Conservation (phyloP, 2,888 invertebrate species). For the Archips xylosteana region DNA sequence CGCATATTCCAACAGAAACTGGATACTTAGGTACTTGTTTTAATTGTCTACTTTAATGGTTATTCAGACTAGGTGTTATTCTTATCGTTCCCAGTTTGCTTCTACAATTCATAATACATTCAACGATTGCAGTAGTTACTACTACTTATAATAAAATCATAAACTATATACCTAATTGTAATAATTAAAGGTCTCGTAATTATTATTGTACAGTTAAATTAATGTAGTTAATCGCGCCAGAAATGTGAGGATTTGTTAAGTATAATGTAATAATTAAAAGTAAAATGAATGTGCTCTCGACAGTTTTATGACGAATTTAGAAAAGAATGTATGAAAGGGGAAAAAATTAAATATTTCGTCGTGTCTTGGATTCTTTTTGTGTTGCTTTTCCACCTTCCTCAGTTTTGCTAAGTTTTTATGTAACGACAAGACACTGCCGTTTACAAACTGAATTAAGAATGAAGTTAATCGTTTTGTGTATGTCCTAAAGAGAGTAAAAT, state of each 20-base stretch:
- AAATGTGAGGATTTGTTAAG: slow-evolving; percentile 83
- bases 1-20: background rate
- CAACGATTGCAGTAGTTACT: slow-evolving; percentile 70
- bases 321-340: slow-evolving; percentile 83
- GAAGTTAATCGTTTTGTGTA: background rate
- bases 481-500: too few species aligned
- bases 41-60: slow-evolving; percentile 2
- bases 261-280: slow-evolving; percentile 79
- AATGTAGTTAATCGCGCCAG: slow-evolving; percentile 83
- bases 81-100: slow-evolving; percentile 29
- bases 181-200: slow-evolving; percentile 83
- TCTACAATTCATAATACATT: slow-evolving; percentile 59
- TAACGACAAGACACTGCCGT: background rate
- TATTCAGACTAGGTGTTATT: slow-evolving; percentile 30
- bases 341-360: slow-evolving; percentile 85
- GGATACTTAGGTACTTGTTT: background rate
- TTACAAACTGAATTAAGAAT: background rate
- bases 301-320: slow-evolving; percentile 85
- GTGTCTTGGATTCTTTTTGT: slow-evolving; percentile 77
- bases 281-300: slow-evolving; percentile 82
- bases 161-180: slow-evolving; percentile 71
- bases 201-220: slow-evolving; percentile 84
- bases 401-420: slow-evolving; percentile 44
- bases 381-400: slow-evolving; percentile 53
- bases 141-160: slow-evolving; percentile 53